Conservation (phyloP, 2,113 vertebrate species). For the Gallinago paraguaiae region DNA sequence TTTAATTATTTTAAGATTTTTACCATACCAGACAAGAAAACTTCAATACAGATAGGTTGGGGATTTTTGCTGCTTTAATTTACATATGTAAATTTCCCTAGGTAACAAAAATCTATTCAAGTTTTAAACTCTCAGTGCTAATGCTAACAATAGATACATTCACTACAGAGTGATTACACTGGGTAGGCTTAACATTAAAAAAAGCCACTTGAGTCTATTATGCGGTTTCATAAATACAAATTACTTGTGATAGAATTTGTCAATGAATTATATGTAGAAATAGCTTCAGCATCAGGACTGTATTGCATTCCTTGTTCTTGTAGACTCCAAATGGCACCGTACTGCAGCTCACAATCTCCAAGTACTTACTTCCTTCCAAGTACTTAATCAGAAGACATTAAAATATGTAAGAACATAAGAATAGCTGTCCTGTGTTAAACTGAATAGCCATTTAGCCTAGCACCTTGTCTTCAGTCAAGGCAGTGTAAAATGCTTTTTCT, state of each 20-base stretch:
- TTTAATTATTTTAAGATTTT: constrained; percentile 11
- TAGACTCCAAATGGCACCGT: not conserved
- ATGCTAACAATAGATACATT: constrained; percentile 15
- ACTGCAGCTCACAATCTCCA: not conserved
- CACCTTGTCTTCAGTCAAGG: not conserved
- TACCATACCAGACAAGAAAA: not conserved
- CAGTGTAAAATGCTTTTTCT: not conserved
- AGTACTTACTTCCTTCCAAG: not conserved
- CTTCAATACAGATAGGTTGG: not conserved
- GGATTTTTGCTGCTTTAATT: constrained; percentile 15
- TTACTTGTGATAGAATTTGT: not conserved
- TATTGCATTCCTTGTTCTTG: not conserved
- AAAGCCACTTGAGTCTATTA: not conserved
- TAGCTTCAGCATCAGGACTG: not conserved
- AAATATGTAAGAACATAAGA: not conserved
- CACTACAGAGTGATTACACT: not conserved
- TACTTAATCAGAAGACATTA: not conserved
- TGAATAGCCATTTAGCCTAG: not conserved
- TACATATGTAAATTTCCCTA: constrained; percentile 38
- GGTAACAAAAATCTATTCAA: constrained; percentile 18
- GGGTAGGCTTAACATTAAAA: not conserved
- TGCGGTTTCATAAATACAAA: not conserved
- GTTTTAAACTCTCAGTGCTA: constrained; percentile 16
- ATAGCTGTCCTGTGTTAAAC: not conserved
- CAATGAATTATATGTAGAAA: not conserved